Evolutionary conservation across 2,888 invertebrate species (phyloP), one percentile per base, ranked within the genome.

Genomic region (Dione juno): DNA sequence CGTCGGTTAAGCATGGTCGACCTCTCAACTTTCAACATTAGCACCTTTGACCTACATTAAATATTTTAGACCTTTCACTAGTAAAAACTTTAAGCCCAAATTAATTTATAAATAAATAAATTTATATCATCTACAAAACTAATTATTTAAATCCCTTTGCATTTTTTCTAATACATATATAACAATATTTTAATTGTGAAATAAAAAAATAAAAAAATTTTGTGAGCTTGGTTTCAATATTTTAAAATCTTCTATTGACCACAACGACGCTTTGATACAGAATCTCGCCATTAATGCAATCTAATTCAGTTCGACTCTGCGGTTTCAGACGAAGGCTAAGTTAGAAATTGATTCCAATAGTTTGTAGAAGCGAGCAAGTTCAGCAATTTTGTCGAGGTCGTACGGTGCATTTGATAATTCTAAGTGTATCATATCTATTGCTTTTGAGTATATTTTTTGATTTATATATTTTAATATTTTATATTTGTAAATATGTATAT

Each of bases 11-110:
- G 86, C 88, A 84, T 85, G 83, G 86, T 88, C 87, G 85, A 81
- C 82, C 83, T 84, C 83, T 82, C 81, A 85, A 89, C 88, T 88
- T 87, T 83, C 80, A 82, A 81, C 86, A 83, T 84, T 84, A 82
- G 84, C 84, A 83, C 86, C 82, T 87, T 84, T 84, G 84, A 85
- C 83, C 82, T 82, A 78, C 79, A 81, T 70, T 67, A 73, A 70
- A 52, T 63, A 65, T 72, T 69, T 69, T 67, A 57, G 66, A 59
- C 67, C 69, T 64, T 64, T 63, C 57, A 53, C 61, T 53, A 61
- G 11, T 19, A 59, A 43, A 61, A 53, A 67, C 35, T 58, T 58
- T 58, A 19, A 28, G 41, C 19, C 28, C 41, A 16, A 63, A 68
- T 9, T 14, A 8, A 16, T 52, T 59, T 37, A 54, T 16, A 37